Evolutionary conservation across 30 jellyfish, hydroid and myxozoan genomes (phyloP), one percentile per base, ranked within the genome.

Genomic region (Pelagia noctiluca): DNA sequence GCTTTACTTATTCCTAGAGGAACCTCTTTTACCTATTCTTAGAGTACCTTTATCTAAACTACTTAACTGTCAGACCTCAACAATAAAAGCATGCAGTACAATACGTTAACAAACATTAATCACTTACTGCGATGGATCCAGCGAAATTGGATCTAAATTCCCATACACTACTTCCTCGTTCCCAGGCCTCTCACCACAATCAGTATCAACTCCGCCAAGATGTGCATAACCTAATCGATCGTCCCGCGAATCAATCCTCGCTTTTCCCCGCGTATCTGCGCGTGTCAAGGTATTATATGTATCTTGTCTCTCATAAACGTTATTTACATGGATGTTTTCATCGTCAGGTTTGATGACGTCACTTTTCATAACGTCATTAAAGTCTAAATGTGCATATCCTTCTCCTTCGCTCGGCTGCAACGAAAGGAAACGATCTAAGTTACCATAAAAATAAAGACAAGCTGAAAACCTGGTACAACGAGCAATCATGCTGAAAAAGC

Each of bases 121-220:
- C 3, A 42, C 82, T 70, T 70, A 70, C 82, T 32, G 69, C 11
- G 82, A 22, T 19, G 92, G 92, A 47, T 82, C 92, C 38, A 82
- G 63, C 2, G 92, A 35, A 2, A 50, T 50, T 0, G 92, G 92
- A 13, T 82, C 71, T 25, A 21, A 82, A 82, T 52, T 69, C 35
- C 42, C 85, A 70, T 82, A 82, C 63, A 83, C 72, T 18, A 52
- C 85, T 16, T 53, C 65, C 23, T 52, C 24, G 25, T 60, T 28
- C 28, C 30, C 35, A 19, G 69, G 36, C 30, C 50, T 75, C 80
- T 82, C 66, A 60, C 68, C 47, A 0, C 53, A 68, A 63, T 63
- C 5, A 5, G 48, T 3, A 63, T 26, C 50, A 11, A 31, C 50
- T 21, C 28, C 42, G 2, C 83, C 83, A 0, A 70, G 67, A 38